phyloP scores from a whole-genome alignment of 2,888 invertebrate genomes.

The Tenthredo scrophulariae region DNA sequence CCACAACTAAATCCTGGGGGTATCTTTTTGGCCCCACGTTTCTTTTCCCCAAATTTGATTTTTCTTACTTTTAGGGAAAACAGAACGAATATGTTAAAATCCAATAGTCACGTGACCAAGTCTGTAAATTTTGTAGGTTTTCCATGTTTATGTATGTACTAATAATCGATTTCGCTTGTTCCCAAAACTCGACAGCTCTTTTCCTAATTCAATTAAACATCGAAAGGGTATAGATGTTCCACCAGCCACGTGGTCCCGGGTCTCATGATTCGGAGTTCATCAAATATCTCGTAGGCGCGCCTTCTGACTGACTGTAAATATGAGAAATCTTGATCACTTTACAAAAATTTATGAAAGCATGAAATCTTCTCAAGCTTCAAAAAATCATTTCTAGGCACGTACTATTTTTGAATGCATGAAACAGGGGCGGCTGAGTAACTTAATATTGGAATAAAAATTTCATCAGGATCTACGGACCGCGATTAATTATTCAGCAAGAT shows the following conservation, averaged over 20 bases:
- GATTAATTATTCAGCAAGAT: neutral
- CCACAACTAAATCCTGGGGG: neutral
- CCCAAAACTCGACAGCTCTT: neutral
- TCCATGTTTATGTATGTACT: neutral
- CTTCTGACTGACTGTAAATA: neutral
- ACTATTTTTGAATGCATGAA: neutral
- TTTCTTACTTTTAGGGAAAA: neutral
- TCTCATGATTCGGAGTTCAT: neutral
- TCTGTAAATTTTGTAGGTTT: neutral
- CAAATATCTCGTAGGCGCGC: neutral
- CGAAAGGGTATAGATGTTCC: neutral
- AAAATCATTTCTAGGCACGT: too few species aligned
- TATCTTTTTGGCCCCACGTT: neutral
- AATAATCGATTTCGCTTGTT: neutral
- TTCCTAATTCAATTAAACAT: neutral
- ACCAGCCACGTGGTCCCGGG: conserved; percentile 1
- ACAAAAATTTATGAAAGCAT: neutral
- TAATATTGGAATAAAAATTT: neutral
- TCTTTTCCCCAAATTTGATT: neutral
- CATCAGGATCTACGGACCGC: neutral
- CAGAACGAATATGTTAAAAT: neutral
- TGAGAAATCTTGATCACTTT: neutral
- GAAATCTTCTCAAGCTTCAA: too few species aligned
- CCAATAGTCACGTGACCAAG: neutral
- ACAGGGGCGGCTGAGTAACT: neutral